Evolutionary conservation across 2,113 vertebrate genomes (phyloP).

Genomic region (Deroptyus accipitrinus): DNA sequence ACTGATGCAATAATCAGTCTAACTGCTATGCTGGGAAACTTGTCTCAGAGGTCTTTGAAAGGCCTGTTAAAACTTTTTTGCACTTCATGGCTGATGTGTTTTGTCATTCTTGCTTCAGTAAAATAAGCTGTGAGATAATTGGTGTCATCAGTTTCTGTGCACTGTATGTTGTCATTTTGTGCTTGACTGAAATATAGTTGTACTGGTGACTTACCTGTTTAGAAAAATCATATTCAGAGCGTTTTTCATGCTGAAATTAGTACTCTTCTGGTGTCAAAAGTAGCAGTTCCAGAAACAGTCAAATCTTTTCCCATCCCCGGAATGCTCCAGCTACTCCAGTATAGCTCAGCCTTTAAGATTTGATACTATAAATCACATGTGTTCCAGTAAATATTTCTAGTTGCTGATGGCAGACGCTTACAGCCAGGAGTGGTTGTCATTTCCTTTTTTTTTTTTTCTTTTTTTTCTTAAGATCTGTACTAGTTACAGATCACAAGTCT

Average conservation of each 20-base stretch:
- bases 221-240: background rate
- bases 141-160: background rate
- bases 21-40: background rate
- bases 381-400: background rate
- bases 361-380: background rate
- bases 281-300: background rate
- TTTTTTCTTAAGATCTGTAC: background rate
- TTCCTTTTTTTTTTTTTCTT: background rate
- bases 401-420: background rate
- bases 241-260: background rate
- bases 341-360: background rate
- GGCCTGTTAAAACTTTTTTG: background rate
- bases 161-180: background rate
- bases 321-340: background rate
- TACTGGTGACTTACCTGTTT: background rate
- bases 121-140: background rate
- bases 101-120: background rate
- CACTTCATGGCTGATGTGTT: background rate
- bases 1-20: background rate
- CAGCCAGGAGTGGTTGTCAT: background rate
- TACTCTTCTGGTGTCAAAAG: background rate
- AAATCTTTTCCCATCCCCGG: background rate
- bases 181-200: background rate
- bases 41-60: background rate
- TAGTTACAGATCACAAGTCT: background rate